Conservation (phyloP, 2,888 invertebrate species). For the Priocnemis perturbator region DNA sequence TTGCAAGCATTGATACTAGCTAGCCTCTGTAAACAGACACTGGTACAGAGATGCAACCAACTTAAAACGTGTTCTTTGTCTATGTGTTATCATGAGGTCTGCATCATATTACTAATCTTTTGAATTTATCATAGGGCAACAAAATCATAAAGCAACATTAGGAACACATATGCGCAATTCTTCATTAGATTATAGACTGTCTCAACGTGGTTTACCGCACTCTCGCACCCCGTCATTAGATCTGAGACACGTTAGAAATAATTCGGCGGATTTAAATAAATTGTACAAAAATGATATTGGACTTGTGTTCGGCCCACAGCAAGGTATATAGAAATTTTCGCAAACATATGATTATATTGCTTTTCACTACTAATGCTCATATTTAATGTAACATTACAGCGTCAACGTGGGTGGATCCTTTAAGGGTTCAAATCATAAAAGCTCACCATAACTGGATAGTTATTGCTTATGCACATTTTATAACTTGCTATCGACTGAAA, state of each 20-base stretch:
- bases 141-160: slow-evolving; percentile 55
- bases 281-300: slow-evolving; percentile 84
- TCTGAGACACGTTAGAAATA: slow-evolving; percentile 83
- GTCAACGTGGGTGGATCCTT: slow-evolving; percentile 87
- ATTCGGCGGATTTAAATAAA: slow-evolving; percentile 86
- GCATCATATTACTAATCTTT: neutral
- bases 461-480: slow-evolving; percentile 96
- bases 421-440: slow-evolving; percentile 93
- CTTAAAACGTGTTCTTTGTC: neutral
- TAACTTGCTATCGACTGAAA: slow-evolving; percentile 95
- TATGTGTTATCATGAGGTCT: neutral
- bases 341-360: neutral
- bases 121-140: slow-evolving; percentile 52
- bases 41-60: neutral
- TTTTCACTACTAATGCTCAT: neutral
- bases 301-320: slow-evolving; percentile 81
- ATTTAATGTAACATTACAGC: slow-evolving; percentile 75
- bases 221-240: slow-evolving; percentile 91
- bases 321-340: slow-evolving; percentile 62
- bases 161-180: slow-evolving; percentile 83
- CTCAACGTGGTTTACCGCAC: slow-evolving; percentile 78
- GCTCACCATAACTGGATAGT: slow-evolving; percentile 99
- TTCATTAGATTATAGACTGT: slow-evolving; percentile 84
- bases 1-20: neutral
- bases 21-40: neutral